Conservation (phyloP, 2,113 vertebrate genomes). For the Hippocampus comes region DNA sequence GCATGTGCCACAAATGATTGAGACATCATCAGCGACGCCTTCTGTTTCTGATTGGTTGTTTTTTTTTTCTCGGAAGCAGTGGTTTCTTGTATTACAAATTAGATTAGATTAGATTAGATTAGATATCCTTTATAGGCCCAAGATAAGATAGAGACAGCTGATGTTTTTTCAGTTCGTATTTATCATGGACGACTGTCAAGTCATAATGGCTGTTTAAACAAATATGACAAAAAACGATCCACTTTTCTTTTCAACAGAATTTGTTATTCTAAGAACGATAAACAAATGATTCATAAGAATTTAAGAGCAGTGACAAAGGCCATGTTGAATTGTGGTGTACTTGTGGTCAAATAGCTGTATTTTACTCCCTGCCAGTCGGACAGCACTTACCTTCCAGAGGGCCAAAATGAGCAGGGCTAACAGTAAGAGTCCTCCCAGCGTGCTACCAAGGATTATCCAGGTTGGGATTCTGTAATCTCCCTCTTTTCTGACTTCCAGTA, state of each 20-base stretch:
- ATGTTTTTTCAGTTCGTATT: too few relatives aligned
- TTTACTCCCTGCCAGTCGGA: not conserved
- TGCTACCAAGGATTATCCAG: constrained; percentile 94
- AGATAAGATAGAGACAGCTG: too few relatives aligned
- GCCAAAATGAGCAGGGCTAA: constrained; percentile 86
- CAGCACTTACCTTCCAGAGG: constrained; percentile 85
- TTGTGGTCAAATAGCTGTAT: not conserved
- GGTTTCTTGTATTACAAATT: too few relatives aligned
- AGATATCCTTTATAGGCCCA: too few relatives aligned
- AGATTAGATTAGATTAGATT: too few relatives aligned
- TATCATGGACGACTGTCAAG: too few relatives aligned
- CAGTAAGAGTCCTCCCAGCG: constrained; percentile 87
- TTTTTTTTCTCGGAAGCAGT: not conserved
- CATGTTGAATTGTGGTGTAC: not conserved
- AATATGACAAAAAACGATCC: too few relatives aligned
- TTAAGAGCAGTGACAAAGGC: not conserved
- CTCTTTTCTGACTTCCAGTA: constrained; percentile 85
- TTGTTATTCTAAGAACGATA: not conserved
- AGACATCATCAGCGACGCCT: too few relatives aligned
- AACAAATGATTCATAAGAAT: not conserved
- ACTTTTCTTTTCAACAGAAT: not conserved
- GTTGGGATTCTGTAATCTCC: constrained; percentile 85
- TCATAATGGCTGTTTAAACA: too few relatives aligned
- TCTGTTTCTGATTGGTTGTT: not conserved
- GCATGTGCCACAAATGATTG: too few relatives aligned